Evolutionary conservation across 1,140 invertebrate species (phyloP), one percentile per base, ranked within the genome.

Genomic region (Formica selysi): DNA sequence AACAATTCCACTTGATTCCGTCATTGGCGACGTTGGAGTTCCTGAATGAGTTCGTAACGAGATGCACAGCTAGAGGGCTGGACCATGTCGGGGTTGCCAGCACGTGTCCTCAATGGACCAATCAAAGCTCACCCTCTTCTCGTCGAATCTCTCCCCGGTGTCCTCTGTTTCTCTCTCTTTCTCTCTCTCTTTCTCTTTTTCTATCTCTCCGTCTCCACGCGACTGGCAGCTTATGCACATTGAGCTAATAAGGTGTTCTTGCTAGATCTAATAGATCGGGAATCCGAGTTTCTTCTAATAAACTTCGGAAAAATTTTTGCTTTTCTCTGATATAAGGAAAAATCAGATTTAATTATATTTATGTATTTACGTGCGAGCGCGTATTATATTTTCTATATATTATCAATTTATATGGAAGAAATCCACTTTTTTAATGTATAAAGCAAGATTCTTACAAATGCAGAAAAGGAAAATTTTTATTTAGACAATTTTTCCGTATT

Each of bases 31-130:
- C 79, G 83, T 81, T 87, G 87, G 87, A 92, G 90, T 91, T 92
- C 84, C 89, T 95, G 94, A 94, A 94, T 94, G 92, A 93, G 92
- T 93, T 91, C 91, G 91, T 95, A 95, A 95, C 94, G 94, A 95
- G 94, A 94, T 94, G 93, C 93, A 91, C 93, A 92, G 92, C 87
- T 87, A 92, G 93, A 93, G 92, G 93, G 90, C 92, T 91, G 89
- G 86, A 68, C 87, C 81, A 89, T 86, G 83, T 87, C 89, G 86
- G 89, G 91, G 92, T 92, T 86, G 90, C 87, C 89, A 88, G 93
- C 93, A 93, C 93, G 93, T 94, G 93, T 92, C 92, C 90, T 95
- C 94, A 94, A 95, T 95, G 92, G 93, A 94, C 94, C 94, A 95
- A 95, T 95, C 94, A 95, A 92, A 93, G 88, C 91, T 93, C 91